These are phyloP conservation scores for Unio delphinus DNA, from an alignment of 2,888 invertebrate species.

Conservation along the genomic window DNA sequence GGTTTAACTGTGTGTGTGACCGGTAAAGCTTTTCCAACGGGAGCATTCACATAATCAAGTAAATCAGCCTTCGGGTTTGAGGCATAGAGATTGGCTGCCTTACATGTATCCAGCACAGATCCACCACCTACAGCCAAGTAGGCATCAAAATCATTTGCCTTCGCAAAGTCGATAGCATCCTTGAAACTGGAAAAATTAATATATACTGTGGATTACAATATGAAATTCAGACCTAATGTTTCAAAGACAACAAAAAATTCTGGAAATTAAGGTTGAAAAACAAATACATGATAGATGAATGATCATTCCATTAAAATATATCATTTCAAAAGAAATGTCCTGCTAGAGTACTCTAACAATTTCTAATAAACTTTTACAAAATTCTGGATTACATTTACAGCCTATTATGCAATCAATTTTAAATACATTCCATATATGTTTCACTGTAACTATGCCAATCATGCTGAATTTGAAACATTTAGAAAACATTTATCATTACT, in stretches of 20 bases:
- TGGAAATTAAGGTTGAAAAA: no score
- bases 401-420: no score
- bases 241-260: no score
- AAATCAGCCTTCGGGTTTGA: slow-evolving; percentile 86
- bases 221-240: no score
- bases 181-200: slow-evolving; percentile 75
- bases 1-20: slow-evolving; percentile 84
- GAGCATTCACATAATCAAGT: slow-evolving; percentile 89
- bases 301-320: background rate
- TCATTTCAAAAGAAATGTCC: background rate
- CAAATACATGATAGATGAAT: background rate
- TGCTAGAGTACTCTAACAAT: no score
- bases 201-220: no score
- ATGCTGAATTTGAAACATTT: no score
- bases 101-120: slow-evolving; percentile 92
- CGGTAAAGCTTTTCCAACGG: slow-evolving; percentile 86
- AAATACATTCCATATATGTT: no score
- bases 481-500: no score
- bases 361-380: no score
- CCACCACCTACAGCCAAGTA: slow-evolving; percentile 92
- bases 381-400: no score
- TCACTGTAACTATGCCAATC: no score
- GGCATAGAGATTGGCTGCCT: slow-evolving; percentile 89
- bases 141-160: slow-evolving; percentile 83
- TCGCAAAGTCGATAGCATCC: slow-evolving; percentile 84